Conservation (phyloP, 2,797 vertebrate species). For the Streptopelia turtur region DNA sequence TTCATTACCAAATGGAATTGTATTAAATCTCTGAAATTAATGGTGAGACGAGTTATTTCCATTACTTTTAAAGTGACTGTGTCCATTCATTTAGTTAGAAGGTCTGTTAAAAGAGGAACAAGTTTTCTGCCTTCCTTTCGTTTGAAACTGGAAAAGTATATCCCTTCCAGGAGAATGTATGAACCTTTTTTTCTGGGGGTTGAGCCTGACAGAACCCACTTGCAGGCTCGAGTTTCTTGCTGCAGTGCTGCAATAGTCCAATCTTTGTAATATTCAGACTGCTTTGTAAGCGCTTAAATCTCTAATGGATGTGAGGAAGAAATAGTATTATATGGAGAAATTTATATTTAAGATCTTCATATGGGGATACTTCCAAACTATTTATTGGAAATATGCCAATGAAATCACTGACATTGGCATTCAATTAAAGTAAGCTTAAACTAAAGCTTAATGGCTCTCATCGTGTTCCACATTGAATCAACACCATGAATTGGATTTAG, state of each 20-base stretch:
- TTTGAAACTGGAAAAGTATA: background rate
- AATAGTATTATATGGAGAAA: background rate
- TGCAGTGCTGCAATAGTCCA: background rate
- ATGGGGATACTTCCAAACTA: background rate
- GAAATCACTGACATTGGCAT: background rate
- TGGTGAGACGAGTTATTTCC: background rate
- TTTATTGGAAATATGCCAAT: background rate
- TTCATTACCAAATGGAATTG: background rate
- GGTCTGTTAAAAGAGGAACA: background rate
- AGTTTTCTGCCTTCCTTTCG: background rate
- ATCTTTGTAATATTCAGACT: background rate
- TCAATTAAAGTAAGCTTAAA: background rate
- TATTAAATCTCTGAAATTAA: slow-evolving; percentile 41
- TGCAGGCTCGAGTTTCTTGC: background rate
- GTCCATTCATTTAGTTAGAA: background rate
- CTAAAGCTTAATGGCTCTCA: background rate
- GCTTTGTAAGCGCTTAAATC: background rate
- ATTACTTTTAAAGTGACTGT: slow-evolving; percentile 1
- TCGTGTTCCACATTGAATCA: background rate
- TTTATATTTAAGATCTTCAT: background rate
- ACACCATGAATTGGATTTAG: background rate
- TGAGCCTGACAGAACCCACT: background rate
- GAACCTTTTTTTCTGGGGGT: background rate
- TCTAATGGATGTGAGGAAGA: background rate
- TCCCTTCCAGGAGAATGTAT: background rate